A percentile compares a stretch with the other conserved stretches of the same genome.
Evolutionary conservation across 2,797 vertebrate genomes (phyloP).

Genomic region (Myotis findleyi): DNA sequence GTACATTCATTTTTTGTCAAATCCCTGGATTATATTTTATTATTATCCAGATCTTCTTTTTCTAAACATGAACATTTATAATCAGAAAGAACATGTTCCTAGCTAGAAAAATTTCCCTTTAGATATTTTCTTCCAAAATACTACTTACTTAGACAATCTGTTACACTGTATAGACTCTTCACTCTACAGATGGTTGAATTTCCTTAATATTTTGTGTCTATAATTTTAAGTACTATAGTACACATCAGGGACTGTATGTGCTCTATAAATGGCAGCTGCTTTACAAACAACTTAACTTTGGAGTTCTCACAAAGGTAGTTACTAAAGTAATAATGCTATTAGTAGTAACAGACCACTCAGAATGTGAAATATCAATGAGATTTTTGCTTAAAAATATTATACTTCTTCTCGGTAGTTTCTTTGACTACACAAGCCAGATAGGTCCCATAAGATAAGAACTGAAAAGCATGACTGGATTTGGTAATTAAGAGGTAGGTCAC

Average conservation of each 20-base stretch:
- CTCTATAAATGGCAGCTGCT: conserved; percentile 57
- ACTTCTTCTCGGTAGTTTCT: conserved; percentile 47
- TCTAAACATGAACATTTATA: conserved; percentile 61
- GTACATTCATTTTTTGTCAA: conserved; percentile 17
- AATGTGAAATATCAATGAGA: conserved; percentile 59
- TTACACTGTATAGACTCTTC: conserved; percentile 47
- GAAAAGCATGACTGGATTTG: conserved; percentile 28
- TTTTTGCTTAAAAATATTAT: conserved; percentile 44
- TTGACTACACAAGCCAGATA: conserved; percentile 20
- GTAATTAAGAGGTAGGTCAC: conserved; percentile 33
- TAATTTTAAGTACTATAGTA: conserved; percentile 51
- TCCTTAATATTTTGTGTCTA: conserved; percentile 54
- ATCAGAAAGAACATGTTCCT: conserved; percentile 65
- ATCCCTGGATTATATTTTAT: conserved; percentile 22
- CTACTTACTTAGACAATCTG: conserved; percentile 72
- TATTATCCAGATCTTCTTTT: conserved; percentile 35
- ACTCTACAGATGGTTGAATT: conserved; percentile 63
- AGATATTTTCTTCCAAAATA: conserved; percentile 70
- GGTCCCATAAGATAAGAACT: conserved; percentile 6
- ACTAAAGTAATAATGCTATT: conserved; percentile 63
- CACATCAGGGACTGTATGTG: conserved; percentile 21
- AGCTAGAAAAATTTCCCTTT: conserved; percentile 58
- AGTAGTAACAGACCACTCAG: conserved; percentile 36
- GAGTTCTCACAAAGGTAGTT: conserved; percentile 56
- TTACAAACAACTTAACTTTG: conserved; percentile 57